phyloP scores from a whole-genome alignment of 2,113 vertebrate species.

The Petroica traversi region DNA sequence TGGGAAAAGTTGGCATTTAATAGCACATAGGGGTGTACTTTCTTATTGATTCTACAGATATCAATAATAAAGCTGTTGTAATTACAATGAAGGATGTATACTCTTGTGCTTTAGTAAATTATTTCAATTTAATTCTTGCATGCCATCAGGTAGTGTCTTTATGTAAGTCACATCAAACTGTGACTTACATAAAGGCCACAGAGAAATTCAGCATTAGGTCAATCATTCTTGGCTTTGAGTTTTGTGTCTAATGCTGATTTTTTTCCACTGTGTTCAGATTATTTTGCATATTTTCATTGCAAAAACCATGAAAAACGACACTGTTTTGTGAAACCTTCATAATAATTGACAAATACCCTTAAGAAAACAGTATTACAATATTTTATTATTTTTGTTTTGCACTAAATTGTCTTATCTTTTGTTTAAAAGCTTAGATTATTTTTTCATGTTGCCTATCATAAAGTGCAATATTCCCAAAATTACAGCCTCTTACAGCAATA shows the following conservation, averaged over 20 bases:
- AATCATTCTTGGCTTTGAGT: not conserved
- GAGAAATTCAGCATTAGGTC: not conserved
- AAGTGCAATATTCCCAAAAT: not conserved
- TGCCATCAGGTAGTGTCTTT: not conserved
- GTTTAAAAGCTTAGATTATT: not conserved
- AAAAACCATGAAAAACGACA: not conserved
- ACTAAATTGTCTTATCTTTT: not conserved
- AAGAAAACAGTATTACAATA: not conserved
- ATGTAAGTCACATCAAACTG: not conserved
- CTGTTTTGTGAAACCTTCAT: not conserved
- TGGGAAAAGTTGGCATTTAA: conserved; percentile 11
- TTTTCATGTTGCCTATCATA: not conserved
- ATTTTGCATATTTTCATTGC: not conserved
- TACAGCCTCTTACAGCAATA: not conserved
- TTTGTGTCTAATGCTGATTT: not conserved
- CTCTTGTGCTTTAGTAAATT: not conserved
- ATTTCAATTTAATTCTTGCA: not conserved
- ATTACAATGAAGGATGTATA: not conserved
- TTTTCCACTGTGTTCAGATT: not conserved
- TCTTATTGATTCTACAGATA: conserved; percentile 4
- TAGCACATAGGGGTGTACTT: not conserved
- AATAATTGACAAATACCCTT: not conserved
- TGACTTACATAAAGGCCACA: not conserved
- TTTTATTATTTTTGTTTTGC: not conserved
- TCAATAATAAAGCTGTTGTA: not conserved